phyloP scores from a whole-genome alignment of 2,113 vertebrate genomes.

The Clarias gariepinus region DNA sequence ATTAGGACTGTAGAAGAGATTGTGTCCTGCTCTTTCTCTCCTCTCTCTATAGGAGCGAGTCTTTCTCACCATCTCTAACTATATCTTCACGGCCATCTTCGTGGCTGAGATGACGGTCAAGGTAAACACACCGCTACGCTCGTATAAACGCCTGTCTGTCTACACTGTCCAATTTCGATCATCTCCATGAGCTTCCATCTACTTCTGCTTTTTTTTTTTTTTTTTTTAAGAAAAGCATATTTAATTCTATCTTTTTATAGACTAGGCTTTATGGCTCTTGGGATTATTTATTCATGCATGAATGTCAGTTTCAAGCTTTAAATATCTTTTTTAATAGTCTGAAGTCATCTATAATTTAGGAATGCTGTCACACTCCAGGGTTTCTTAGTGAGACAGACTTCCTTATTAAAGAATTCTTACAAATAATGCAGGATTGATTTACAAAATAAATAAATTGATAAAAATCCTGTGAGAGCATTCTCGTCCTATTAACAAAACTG shows the following conservation, averaged over 20 bases:
- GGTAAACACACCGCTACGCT: slow-evolving; percentile 70
- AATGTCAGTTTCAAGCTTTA: slow-evolving; percentile 48
- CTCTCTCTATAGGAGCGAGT: slow-evolving; percentile 81
- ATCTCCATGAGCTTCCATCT: neutral
- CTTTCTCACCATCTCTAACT: slow-evolving; percentile 95
- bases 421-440: neutral
- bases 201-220: too few relatives aligned
- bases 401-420: slow-evolving; percentile 10
- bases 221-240: neutral
- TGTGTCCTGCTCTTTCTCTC: neutral
- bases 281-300: slow-evolving; percentile 45
- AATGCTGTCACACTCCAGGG: neutral
- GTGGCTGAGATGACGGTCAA: slow-evolving; percentile 96
- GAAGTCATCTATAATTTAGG: slow-evolving; percentile 44
- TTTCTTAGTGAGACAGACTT: slow-evolving; percentile 10
- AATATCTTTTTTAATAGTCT: slow-evolving; percentile 44
- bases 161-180: neutral
- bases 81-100: slow-evolving; percentile 96
- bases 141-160: neutral
- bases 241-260: slow-evolving; percentile 19
- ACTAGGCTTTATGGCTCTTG: slow-evolving; percentile 33
- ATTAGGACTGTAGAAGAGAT: neutral
- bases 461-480: neutral
- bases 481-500: neutral
- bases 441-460: neutral